These are phyloP conservation scores for Hyles euphorbiae DNA, from an alignment of 1,140 invertebrate genomes.

Conservation along the genomic window DNA sequence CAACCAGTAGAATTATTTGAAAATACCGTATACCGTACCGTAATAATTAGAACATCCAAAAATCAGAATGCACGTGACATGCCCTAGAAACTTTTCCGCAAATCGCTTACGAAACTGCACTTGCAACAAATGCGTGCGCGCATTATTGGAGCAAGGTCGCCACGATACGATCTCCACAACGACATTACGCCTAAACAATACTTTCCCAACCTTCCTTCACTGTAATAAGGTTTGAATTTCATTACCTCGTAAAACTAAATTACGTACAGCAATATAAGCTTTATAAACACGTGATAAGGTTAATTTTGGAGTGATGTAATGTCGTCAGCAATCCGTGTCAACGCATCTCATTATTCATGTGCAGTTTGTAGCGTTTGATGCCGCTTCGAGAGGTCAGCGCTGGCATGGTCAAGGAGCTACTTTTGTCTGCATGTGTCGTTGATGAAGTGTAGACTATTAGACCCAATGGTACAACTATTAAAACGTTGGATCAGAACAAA, in stretches of 20 bases:
- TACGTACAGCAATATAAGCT: conserved; percentile 2
- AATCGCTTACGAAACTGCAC: conserved; percentile 22
- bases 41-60: conserved; percentile 9
- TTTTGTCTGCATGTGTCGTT: conserved; percentile 2
- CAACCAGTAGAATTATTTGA: no score
- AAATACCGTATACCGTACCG: no score
- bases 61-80: conserved; percentile 8
- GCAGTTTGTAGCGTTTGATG: conserved; percentile 12
- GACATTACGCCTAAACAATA: neutral
- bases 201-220: neutral
- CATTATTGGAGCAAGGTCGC: conserved; percentile 54
- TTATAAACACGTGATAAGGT: conserved; percentile 11
- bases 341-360: conserved; percentile 16
- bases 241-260: no score
- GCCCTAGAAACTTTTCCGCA: conserved; percentile 19
- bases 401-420: conserved; percentile 16
- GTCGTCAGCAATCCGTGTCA: conserved; percentile 7
- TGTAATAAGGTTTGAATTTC: neutral
- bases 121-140: conserved; percentile 34
- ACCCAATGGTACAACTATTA: no score
- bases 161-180: neutral
- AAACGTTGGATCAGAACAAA: no score
- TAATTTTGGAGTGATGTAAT: neutral
- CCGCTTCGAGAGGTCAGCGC: conserved; percentile 14
- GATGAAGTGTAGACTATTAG: no score